Evolutionary conservation across 2,113 vertebrate species (phyloP).

Genomic region (Alaudala cheleensis): DNA sequence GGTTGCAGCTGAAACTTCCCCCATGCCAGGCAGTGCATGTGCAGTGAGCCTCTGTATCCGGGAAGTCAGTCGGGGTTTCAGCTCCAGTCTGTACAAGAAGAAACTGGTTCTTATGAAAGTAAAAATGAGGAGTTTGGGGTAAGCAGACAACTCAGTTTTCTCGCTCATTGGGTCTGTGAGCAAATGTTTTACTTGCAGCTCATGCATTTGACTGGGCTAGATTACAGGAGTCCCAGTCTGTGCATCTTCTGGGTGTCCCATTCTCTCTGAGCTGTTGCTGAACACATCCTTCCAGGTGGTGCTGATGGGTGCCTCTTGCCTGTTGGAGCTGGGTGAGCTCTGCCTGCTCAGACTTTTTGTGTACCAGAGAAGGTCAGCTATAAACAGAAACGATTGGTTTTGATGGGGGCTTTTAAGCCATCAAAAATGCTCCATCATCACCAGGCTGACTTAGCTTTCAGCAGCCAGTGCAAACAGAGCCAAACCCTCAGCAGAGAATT

Average conservation of each 20-base stretch:
- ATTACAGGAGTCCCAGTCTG: background rate
- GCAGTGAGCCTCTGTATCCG: accelerated
- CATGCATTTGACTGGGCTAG: background rate
- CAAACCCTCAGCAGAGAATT: conserved; percentile 26
- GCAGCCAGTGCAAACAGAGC: background rate
- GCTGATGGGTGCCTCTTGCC: background rate
- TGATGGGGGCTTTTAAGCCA: conserved; percentile 8
- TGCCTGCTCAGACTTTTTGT: background rate
- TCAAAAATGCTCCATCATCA: conserved; percentile 29
- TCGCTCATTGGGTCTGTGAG: background rate
- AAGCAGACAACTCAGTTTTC: background rate
- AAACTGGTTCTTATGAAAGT: background rate
- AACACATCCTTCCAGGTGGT: background rate
- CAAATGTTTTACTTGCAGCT: background rate
- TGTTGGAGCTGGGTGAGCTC: background rate
- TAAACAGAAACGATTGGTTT: background rate
- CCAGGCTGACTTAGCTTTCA: conserved; percentile 7
- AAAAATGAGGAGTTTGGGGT: background rate
- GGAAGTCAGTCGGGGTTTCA: background rate
- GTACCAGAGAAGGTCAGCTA: conserved; percentile 7
- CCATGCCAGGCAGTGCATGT: background rate
- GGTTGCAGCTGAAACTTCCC: background rate
- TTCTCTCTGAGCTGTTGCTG: background rate
- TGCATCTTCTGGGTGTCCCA: background rate
- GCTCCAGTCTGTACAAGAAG: accelerated